Evolutionary conservation across 1,140 invertebrate species (phyloP).

Genomic region (Callitettix versicolor): DNA sequence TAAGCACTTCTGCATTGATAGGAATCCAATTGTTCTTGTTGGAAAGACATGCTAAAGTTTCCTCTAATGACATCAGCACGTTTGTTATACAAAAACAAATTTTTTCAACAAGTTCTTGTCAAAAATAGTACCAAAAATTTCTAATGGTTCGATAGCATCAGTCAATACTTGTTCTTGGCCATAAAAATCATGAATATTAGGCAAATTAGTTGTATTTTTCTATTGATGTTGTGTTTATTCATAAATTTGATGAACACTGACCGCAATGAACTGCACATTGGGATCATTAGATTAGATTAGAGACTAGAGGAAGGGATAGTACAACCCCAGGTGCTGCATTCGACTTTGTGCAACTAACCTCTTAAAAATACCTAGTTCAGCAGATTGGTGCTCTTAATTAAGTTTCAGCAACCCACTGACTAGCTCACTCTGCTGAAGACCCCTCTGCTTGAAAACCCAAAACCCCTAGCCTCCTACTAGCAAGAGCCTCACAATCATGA

Average conservation of each 20-base stretch:
- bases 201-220: not conserved
- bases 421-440: too few species aligned
- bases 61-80: not conserved
- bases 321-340: too few species aligned
- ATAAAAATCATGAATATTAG: conserved; percentile 1
- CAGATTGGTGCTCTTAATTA: too few species aligned
- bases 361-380: too few species aligned
- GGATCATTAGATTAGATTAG: not conserved
- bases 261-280: not conserved
- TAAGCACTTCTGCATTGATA: not conserved
- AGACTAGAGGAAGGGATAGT: too few species aligned
- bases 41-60: not conserved
- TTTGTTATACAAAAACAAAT: not conserved
- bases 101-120: not conserved
- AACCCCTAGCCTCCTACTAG: too few species aligned
- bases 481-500: too few species aligned
- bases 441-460: too few species aligned
- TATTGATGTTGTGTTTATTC: not conserved
- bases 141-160: not conserved
- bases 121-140: conserved; percentile 1
- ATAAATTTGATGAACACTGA: not conserved
- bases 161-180: conserved; percentile 1
- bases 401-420: too few species aligned
- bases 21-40: not conserved
- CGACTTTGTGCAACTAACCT: too few species aligned